Conservation (phyloP, 2,113 vertebrate genomes). For the Seriola aureovittata region DNA sequence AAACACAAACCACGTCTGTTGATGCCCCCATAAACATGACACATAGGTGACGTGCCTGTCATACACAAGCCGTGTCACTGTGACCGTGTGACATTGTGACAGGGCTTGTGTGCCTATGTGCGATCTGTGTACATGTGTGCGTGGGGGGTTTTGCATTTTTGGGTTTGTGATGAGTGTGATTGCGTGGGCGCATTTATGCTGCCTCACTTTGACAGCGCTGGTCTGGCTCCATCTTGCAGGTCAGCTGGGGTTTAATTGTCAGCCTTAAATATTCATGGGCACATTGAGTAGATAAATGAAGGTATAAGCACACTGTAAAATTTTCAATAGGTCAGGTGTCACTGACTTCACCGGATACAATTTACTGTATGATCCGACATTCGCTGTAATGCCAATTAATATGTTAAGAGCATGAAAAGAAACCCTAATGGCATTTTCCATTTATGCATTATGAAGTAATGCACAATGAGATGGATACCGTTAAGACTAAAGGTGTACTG, state of each 20-base stretch:
- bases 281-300: conserved; percentile 86
- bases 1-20: conserved; percentile 65
- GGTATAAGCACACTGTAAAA: conserved; percentile 86
- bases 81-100: conserved; percentile 66
- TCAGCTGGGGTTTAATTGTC: conserved; percentile 86
- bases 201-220: conserved; percentile 66
- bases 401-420: conserved; percentile 84
- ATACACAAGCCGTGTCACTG: conserved; percentile 51
- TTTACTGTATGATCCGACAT: conserved; percentile 83
- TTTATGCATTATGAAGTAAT: conserved; percentile 82
- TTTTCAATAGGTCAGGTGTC: conserved; percentile 86
- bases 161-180: conserved; percentile 43
- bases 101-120: conserved; percentile 37
- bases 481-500: conserved; percentile 69
- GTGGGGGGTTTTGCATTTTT: conserved; percentile 23
- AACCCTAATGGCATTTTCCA: conserved; percentile 81
- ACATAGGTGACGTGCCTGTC: conserved; percentile 69
- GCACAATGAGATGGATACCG: conserved; percentile 72
- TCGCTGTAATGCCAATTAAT: conserved; percentile 84
- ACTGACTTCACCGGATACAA: conserved; percentile 81
- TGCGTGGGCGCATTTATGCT: conserved; percentile 56
- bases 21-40: conserved; percentile 74
- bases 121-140: conserved; percentile 39
- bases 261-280: conserved; percentile 86
- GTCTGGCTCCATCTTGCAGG: conserved; percentile 70